Conservation (phyloP, 2,888 invertebrate species). For the Drosophila emarginata region DNA sequence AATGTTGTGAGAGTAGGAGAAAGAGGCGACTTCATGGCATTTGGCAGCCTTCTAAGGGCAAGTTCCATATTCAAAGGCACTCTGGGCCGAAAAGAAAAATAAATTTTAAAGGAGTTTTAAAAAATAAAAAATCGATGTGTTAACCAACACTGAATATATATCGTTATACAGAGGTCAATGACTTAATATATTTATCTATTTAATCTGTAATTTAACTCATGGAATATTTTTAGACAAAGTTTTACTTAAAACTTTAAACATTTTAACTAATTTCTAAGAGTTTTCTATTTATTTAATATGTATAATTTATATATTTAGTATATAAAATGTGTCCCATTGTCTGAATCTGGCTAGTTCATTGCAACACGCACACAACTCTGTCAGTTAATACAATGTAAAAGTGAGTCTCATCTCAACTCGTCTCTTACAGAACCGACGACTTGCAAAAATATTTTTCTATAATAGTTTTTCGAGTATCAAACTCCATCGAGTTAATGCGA, state of each 20-base stretch:
- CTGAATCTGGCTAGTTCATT: neutral
- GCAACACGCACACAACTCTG: constrained; percentile 26
- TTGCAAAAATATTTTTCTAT: constrained; percentile 69
- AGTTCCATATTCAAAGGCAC: neutral
- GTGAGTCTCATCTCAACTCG: constrained; percentile 15
- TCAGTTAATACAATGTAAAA: constrained; percentile 57
- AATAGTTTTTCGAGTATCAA: constrained; percentile 73
- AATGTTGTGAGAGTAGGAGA: constrained; percentile 16
- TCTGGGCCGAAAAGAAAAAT: neutral
- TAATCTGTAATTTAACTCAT: too few species aligned
- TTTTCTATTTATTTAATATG: too few species aligned
- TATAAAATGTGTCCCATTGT: constrained; percentile 24
- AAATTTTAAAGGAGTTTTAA: neutral
- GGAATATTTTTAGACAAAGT: too few species aligned
- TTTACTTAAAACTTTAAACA: too few species aligned
- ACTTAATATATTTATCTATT: too few species aligned
- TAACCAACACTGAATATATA: neutral
- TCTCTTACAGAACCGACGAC: constrained; percentile 25
- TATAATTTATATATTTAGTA: too few species aligned
- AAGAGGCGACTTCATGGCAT: constrained; percentile 21
- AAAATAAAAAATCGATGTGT: neutral
- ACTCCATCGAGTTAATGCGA: constrained; percentile 64
- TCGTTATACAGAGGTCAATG: neutral
- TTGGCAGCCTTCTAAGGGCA: constrained; percentile 26
- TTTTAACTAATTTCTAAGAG: too few species aligned